Conservation (phyloP, 2,888 invertebrate genomes). For the Coenonympha glycerion region DNA sequence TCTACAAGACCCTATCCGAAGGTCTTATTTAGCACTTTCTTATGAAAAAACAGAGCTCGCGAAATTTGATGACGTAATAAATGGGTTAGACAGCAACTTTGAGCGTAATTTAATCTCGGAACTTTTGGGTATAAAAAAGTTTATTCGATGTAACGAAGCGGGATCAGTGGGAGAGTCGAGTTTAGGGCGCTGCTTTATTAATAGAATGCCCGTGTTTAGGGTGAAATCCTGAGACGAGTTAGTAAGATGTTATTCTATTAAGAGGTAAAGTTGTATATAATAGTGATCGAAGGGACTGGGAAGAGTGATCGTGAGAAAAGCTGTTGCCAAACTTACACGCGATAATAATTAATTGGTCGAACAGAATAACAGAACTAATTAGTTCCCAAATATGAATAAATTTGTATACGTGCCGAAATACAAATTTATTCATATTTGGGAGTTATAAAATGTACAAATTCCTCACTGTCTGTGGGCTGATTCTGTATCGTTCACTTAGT, state of each 20-base stretch:
- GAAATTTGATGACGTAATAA: slow-evolving; percentile 23
- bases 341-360: too few relatives aligned
- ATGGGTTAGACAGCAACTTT: slow-evolving; percentile 24
- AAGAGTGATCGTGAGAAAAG: too few relatives aligned
- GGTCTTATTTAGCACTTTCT: slow-evolving; percentile 23
- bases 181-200: background rate
- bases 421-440: too few relatives aligned
- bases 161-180: background rate
- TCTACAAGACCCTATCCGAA: slow-evolving; percentile 11
- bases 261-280: background rate
- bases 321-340: too few relatives aligned
- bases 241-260: background rate
- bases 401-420: too few relatives aligned
- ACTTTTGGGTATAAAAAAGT: slow-evolving; percentile 5
- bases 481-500: too few relatives aligned
- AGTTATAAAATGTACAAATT: too few relatives aligned
- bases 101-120: slow-evolving; percentile 8
- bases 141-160: slow-evolving; percentile 3
- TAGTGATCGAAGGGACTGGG: too few relatives aligned
- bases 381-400: too few relatives aligned
- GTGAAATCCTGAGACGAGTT: background rate
- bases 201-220: background rate
- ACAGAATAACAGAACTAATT: too few relatives aligned
- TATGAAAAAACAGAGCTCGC: slow-evolving; percentile 12
- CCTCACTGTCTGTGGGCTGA: too few relatives aligned